phyloP scores from a whole-genome alignment of 2,888 invertebrate species.

The Xiphydria camelus region DNA sequence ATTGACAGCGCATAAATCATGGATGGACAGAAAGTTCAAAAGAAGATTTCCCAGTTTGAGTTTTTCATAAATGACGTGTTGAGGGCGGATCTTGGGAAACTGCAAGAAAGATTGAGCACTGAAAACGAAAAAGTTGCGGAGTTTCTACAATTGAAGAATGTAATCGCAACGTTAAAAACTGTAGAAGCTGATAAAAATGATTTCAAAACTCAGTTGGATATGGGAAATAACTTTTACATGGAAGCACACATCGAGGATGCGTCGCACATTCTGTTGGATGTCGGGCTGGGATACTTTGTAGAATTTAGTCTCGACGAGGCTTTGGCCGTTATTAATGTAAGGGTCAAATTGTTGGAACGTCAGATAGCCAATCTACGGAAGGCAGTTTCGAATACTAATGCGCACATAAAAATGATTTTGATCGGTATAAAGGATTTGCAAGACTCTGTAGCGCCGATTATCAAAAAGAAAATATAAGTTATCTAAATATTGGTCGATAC shows the following conservation, averaged over 20 bases:
- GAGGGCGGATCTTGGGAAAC: slow-evolving; percentile 68
- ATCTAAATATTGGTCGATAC: no score
- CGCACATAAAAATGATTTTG: slow-evolving; percentile 77
- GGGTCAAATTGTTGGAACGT: slow-evolving; percentile 67
- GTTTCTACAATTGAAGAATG: slow-evolving; percentile 72
- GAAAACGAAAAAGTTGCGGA: slow-evolving; percentile 73
- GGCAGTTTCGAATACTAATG: slow-evolving; percentile 72
- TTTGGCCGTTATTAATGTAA: slow-evolving; percentile 69
- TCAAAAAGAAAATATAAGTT: no score
- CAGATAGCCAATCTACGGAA: slow-evolving; percentile 67
- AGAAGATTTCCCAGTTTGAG: slow-evolving; percentile 63
- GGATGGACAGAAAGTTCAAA: slow-evolving; percentile 36
- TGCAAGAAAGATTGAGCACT: slow-evolving; percentile 65
- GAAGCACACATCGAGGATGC: slow-evolving; percentile 74
- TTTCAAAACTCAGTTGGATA: slow-evolving; percentile 73
- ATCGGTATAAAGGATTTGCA: slow-evolving; percentile 70
- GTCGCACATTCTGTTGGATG: slow-evolving; percentile 69
- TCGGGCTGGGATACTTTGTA: slow-evolving; percentile 77
- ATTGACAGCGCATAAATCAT: neutral
- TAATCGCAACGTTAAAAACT: slow-evolving; percentile 68
- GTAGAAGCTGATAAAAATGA: slow-evolving; percentile 62
- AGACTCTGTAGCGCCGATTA: no score
- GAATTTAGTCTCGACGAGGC: slow-evolving; percentile 76
- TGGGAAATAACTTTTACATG: slow-evolving; percentile 84
- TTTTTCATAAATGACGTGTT: slow-evolving; percentile 78